Conservation (phyloP, 1,140 invertebrate species). For the Drosophila repletoides region DNA sequence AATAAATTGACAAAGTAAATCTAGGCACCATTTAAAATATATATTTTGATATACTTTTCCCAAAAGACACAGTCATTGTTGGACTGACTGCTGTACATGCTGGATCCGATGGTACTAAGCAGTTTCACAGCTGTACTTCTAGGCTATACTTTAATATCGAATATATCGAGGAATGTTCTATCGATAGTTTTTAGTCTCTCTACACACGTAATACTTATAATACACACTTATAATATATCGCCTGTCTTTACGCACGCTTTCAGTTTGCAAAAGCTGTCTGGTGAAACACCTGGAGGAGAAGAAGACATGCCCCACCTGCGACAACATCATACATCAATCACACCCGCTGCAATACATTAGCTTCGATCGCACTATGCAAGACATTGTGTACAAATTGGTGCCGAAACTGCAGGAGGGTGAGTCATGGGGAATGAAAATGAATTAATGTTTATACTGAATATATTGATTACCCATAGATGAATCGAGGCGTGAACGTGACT, state of each 20-base stretch:
- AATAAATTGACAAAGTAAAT: no score
- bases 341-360: slow-evolving; percentile 98
- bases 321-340: slow-evolving; percentile 98
- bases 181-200: no score
- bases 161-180: no score
- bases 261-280: slow-evolving; percentile 98
- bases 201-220: no score
- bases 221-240: no score
- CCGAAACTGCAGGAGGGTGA: slow-evolving; percentile 95
- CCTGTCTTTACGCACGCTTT: slow-evolving; percentile 62
- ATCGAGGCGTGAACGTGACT: slow-evolving; percentile 92
- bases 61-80: no score
- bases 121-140: no score
- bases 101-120: no score
- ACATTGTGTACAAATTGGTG: slow-evolving; percentile 98
- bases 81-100: no score
- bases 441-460: not conserved
- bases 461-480: slow-evolving; percentile 86
- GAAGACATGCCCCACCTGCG: slow-evolving; percentile 98
- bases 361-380: slow-evolving; percentile 99
- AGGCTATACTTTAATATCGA: no score
- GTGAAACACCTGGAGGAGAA: slow-evolving; percentile 98
- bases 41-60: no score
- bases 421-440: slow-evolving; percentile 35
- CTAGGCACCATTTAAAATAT: no score